Conservation (phyloP, 2,888 invertebrate genomes). For the Drosophila infuscata region DNA sequence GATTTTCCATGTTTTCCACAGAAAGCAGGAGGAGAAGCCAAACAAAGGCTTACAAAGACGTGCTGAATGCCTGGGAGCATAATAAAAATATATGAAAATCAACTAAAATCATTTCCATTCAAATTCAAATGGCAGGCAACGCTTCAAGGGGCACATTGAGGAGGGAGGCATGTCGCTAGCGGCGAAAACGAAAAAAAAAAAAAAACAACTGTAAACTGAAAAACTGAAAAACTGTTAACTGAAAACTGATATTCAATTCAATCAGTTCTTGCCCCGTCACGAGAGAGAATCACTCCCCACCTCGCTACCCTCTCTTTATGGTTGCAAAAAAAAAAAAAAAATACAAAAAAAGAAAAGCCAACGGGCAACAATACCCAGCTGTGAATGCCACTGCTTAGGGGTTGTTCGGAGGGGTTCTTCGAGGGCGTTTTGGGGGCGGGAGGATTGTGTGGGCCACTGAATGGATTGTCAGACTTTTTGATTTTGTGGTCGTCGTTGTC, state of each 20-base stretch:
- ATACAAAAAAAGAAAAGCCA: slow-evolving; percentile 3
- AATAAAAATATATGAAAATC: slow-evolving; percentile 75
- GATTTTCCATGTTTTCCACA: slow-evolving; percentile 11
- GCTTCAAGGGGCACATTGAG: slow-evolving; percentile 14
- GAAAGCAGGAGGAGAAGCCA: slow-evolving; percentile 3
- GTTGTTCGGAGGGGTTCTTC: not conserved
- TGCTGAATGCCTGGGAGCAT: slow-evolving; percentile 50
- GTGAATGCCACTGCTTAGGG: slow-evolving; percentile 40
- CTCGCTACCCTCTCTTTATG: not conserved
- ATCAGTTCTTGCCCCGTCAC: slow-evolving; percentile 59
- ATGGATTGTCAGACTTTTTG: slow-evolving; percentile 63
- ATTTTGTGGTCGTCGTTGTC: slow-evolving; percentile 46
- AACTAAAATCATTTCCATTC: slow-evolving; percentile 79
- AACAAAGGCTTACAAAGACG: slow-evolving; percentile 29
- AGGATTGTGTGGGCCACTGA: slow-evolving; percentile 3
- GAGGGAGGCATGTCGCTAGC: slow-evolving; percentile 25
- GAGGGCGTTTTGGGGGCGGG: not conserved
- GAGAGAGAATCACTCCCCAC: not conserved
- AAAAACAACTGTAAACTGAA: slow-evolving; percentile 5
- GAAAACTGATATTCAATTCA: slow-evolving; percentile 80
- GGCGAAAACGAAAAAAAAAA: slow-evolving; percentile 1
- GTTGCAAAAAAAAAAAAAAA: not conserved
- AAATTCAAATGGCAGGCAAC: slow-evolving; percentile 69
- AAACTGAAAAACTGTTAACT: slow-evolving; percentile 28
- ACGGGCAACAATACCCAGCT: slow-evolving; percentile 57